phyloP scores from a whole-genome alignment of 1,140 invertebrate genomes.

The Metaphire vulgaris region DNA sequence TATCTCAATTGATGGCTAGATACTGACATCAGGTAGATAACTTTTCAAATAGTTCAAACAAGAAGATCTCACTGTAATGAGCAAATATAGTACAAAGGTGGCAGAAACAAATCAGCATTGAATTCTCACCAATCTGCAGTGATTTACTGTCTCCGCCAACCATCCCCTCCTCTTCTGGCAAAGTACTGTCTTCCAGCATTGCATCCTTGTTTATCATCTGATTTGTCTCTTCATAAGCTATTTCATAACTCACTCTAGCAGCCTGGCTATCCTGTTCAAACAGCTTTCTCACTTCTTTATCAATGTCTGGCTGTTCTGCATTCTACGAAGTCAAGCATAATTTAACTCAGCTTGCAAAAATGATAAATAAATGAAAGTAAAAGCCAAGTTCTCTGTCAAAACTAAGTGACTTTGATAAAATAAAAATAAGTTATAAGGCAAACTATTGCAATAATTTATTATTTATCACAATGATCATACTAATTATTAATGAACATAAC shows the following conservation, averaged over 20 bases:
- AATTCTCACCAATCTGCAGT: not conserved
- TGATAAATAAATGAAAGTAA: no score
- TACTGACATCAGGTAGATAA: no score
- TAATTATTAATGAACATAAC: not conserved
- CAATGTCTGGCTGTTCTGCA: slow-evolving; percentile 91
- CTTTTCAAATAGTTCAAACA: not conserved
- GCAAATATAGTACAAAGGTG: not conserved
- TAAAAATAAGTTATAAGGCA: not conserved
- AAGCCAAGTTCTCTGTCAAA: not conserved
- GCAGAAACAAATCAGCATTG: not conserved
- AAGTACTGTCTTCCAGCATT: not conserved
- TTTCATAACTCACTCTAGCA: slow-evolving; percentile 80
- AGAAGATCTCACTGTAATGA: not conserved
- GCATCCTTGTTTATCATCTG: not conserved
- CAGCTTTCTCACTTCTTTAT: slow-evolving; percentile 87
- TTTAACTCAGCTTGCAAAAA: no score
- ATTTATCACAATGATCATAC: not conserved
- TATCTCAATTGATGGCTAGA: no score
- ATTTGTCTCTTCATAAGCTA: slow-evolving; percentile 65
- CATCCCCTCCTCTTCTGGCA: not conserved
- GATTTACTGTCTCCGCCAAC: not conserved
- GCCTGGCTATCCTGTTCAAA: slow-evolving; percentile 87
- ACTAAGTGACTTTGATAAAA: not conserved
- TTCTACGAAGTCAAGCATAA: slow-evolving; percentile 61
- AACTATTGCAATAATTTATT: not conserved